These are phyloP conservation scores for Eupithecia centaureata DNA, from an alignment of 2,888 invertebrate species.

Conservation along the genomic window DNA sequence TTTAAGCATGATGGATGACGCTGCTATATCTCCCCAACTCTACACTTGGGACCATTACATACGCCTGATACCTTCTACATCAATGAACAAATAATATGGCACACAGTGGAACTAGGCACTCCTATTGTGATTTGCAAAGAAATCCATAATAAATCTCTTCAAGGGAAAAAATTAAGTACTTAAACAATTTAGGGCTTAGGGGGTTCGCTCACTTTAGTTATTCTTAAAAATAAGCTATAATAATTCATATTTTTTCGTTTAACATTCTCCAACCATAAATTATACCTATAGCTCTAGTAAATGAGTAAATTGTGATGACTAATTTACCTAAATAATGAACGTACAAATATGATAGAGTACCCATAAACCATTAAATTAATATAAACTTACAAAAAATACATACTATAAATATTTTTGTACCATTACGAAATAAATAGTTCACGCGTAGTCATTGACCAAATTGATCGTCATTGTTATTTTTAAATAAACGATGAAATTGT, in stretches of 20 bases:
- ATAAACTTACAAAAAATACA: conserved; percentile 57
- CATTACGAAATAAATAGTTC: conserved; percentile 69
- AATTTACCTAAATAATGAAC: conserved; percentile 72
- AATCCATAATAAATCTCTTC: not conserved
- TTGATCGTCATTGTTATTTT: conserved; percentile 54
- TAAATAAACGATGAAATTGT: conserved; percentile 47
- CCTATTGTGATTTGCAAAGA: conserved; percentile 6
- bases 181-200: conserved; percentile 54
- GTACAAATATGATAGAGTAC: conserved; percentile 78
- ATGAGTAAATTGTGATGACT: conserved; percentile 71
- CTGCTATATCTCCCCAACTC: conserved; percentile 36
- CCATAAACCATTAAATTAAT: conserved; percentile 65
- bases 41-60: conserved; percentile 40
- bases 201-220: conserved; percentile 60
- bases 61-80: conserved; percentile 26
- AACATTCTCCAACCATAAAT: conserved; percentile 58
- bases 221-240: conserved; percentile 46
- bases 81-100: conserved; percentile 33
- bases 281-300: conserved; percentile 53
- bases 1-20: conserved; percentile 31
- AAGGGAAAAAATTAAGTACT: conserved; percentile 43
- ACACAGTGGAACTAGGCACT: conserved; percentile 4
- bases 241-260: conserved; percentile 41
- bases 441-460: conserved; percentile 71
- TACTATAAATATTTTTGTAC: conserved; percentile 78